phyloP scores from a whole-genome alignment of 1,140 invertebrate genomes.

The Ridgeia piscesae region DNA sequence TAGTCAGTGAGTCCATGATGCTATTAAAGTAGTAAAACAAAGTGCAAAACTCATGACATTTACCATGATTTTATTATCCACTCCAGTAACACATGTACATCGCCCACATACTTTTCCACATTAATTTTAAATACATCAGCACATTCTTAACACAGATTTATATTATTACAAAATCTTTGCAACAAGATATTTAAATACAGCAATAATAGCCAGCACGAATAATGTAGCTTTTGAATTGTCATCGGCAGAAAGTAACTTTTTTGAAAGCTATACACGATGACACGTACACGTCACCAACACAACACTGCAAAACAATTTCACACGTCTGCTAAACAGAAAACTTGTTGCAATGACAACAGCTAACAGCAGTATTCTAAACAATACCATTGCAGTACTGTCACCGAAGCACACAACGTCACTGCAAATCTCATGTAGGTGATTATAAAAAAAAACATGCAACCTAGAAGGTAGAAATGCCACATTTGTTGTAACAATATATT shows the following conservation, averaged over 20 bases:
- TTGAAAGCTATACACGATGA: background rate
- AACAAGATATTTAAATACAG: background rate
- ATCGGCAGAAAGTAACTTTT: background rate
- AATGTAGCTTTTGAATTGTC: background rate
- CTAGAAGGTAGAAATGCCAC: background rate
- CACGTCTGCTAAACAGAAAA: background rate
- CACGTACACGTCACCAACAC: background rate
- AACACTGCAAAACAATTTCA: background rate
- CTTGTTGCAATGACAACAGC: background rate
- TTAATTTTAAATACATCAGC: background rate
- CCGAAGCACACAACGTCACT: background rate
- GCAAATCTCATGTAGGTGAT: background rate
- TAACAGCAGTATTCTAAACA: background rate
- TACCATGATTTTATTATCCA: background rate
- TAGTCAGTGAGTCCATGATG: too few species aligned
- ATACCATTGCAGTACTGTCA: background rate
- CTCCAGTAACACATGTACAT: background rate
- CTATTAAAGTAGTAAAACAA: too few species aligned
- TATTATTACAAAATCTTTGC: background rate
- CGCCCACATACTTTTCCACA: background rate
- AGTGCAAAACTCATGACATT: background rate
- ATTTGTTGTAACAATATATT: background rate
- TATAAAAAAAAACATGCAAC: background rate
- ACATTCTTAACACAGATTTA: background rate
- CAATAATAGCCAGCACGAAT: background rate